Conservation (phyloP, 2,888 invertebrate species). For the Campopleginae sp. region DNA sequence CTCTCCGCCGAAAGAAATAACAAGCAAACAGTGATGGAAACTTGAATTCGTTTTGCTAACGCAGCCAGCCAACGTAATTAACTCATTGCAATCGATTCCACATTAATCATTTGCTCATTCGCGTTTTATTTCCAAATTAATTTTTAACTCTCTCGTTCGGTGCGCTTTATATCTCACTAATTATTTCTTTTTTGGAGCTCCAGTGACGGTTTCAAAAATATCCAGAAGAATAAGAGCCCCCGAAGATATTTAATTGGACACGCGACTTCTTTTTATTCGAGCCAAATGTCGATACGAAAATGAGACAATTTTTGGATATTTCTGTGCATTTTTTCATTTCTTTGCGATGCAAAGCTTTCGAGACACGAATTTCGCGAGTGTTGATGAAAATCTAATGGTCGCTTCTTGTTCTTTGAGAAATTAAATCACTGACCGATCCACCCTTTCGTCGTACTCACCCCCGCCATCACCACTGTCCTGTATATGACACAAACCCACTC, state of each 20-base stretch:
- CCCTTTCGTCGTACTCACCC: slow-evolving; percentile 33
- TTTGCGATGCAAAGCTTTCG: neutral
- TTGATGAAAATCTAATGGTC: slow-evolving; percentile 8
- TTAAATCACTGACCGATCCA: slow-evolving; percentile 43
- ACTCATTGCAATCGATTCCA: neutral
- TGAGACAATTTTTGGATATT: neutral
- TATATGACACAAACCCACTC: slow-evolving; percentile 11
- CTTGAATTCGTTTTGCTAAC: neutral
- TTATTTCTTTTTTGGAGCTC: neutral
- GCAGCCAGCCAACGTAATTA: neutral
- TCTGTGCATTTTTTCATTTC: neutral
- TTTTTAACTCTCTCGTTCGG: neutral
- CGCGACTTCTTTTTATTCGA: neutral
- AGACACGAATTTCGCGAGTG: neutral
- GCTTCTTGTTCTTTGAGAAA: slow-evolving; percentile 31
- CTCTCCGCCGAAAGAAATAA: neutral
- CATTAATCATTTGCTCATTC: neutral
- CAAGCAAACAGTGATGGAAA: neutral
- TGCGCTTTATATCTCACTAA: neutral
- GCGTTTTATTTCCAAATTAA: neutral
- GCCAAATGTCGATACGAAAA: neutral
- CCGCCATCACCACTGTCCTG: neutral
- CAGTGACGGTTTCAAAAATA: neutral
- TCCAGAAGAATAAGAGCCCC: neutral
- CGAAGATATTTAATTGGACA: neutral